Conservation (phyloP, 2,888 invertebrate genomes). For the Plebejus anna region DNA sequence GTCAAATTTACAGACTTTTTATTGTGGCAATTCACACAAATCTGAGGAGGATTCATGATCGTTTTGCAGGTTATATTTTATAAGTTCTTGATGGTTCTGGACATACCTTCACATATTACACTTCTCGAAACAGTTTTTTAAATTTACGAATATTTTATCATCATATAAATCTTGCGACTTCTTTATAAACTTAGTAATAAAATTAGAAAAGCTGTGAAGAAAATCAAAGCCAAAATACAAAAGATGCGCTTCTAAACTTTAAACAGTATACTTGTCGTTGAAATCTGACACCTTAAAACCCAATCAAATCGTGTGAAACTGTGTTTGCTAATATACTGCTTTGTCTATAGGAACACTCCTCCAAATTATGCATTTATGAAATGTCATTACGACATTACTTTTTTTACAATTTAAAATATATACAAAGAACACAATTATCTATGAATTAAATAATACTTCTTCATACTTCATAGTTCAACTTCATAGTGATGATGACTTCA, state of each 20-base stretch:
- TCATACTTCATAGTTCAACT: too few species aligned
- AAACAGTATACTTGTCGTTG: neutral
- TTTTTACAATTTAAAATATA: neutral
- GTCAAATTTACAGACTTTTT: slow-evolving; percentile 76
- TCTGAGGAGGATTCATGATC: slow-evolving; percentile 64
- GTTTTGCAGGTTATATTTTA: slow-evolving; percentile 28
- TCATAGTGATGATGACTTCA: too few species aligned
- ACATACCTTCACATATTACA: neutral
- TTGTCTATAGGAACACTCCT: neutral
- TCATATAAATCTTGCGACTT: slow-evolving; percentile 2
- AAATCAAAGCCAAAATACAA: slow-evolving; percentile 9
- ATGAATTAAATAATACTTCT: too few species aligned
- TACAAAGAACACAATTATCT: too few species aligned
- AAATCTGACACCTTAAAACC: neutral
- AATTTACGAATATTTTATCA: neutral
- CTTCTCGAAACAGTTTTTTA: neutral
- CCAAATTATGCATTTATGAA: neutral
- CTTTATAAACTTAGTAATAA: slow-evolving; percentile 17
- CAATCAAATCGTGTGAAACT: neutral
- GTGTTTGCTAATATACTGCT: neutral
- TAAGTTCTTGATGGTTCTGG: neutral
- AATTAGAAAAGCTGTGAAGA: slow-evolving; percentile 2
- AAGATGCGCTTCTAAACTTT: neutral
- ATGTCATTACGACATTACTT: neutral
- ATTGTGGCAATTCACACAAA: slow-evolving; percentile 82